Conservation (phyloP, 2,113 vertebrate species). For the Pollimyrus isidori region DNA sequence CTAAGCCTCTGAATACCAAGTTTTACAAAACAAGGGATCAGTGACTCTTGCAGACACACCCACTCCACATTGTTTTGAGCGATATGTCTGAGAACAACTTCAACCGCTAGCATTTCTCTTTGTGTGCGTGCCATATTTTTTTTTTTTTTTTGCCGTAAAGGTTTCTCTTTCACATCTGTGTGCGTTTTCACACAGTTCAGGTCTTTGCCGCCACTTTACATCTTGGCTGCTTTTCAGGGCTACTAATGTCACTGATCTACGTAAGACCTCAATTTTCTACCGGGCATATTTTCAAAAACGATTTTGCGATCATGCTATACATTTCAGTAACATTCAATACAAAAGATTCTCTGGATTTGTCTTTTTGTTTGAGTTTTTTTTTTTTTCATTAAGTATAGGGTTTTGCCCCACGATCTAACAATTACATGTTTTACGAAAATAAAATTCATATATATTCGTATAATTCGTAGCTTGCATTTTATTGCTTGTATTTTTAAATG, state of each 20-base stretch:
- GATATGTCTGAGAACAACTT: not conserved
- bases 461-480: not conserved
- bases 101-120: not conserved
- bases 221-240: not conserved
- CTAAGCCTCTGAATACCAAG: not conserved
- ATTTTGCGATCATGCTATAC: not conserved
- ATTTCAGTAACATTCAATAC: not conserved
- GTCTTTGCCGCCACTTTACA: not conserved
- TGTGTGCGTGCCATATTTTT: not conserved
- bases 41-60: not conserved
- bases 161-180: not conserved
- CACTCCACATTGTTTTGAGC: not conserved
- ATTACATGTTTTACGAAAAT: not conserved
- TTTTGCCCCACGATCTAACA: not conserved
- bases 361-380: not conserved
- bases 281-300: not conserved
- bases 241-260: not conserved
- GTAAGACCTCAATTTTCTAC: not conserved
- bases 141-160: not conserved
- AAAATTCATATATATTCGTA: too few species aligned
- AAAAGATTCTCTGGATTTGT: not conserved
- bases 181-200: not conserved
- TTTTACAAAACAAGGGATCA: not conserved
- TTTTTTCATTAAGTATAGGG: not conserved
- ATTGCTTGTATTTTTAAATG: not conserved